A percentile compares a stretch with the other conserved stretches of the same genome.
phyloP scores from a whole-genome alignment of 2,888 invertebrate species.

The Alitta virens region DNA sequence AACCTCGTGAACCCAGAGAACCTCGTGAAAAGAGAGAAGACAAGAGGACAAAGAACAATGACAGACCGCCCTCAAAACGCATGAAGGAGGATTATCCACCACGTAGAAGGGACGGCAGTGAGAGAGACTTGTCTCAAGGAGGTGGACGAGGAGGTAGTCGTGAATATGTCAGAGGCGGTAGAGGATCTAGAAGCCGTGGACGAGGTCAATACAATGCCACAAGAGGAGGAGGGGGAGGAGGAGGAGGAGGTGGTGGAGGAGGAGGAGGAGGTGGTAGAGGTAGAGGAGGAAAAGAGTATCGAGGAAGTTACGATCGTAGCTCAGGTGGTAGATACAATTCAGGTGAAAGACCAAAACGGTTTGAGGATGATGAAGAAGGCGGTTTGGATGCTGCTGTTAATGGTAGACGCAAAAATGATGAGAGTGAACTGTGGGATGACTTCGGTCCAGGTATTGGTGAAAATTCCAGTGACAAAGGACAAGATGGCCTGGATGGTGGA shows the following conservation, averaged over 20 bases:
- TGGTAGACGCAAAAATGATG: slow-evolving; percentile 9
- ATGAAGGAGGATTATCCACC: slow-evolving; percentile 10
- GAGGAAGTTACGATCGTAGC: neutral
- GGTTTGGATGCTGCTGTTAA: slow-evolving; percentile 8
- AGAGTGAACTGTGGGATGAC: slow-evolving; percentile 40
- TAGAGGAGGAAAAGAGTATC: slow-evolving; percentile 1
- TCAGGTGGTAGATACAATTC: neutral
- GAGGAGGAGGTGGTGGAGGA: slow-evolving; percentile 58
- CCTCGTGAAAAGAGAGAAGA: neutral
- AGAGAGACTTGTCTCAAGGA: slow-evolving; percentile 18
- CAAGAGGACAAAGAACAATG: slow-evolving; percentile 1
- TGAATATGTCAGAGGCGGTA: slow-evolving; percentile 46
- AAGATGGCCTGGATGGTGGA: neutral
- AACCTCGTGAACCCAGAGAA: neutral
- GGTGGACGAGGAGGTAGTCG: slow-evolving; percentile 36
- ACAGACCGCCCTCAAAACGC: slow-evolving; percentile 18
- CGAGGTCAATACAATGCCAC: slow-evolving; percentile 1
- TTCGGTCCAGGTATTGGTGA: slow-evolving; percentile 48
- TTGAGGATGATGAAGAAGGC: slow-evolving; percentile 17
- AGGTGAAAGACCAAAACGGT: neutral
- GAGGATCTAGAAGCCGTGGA: slow-evolving; percentile 34
- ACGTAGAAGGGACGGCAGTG: neutral
- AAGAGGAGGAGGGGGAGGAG: slow-evolving; percentile 2
- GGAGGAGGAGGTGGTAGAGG: slow-evolving; percentile 57
- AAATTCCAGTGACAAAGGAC: slow-evolving; percentile 35